A percentile compares a stretch with the other conserved stretches of the same genome.
Conservation (phyloP, 2,888 invertebrate species). For the Tetropium fuscum region DNA sequence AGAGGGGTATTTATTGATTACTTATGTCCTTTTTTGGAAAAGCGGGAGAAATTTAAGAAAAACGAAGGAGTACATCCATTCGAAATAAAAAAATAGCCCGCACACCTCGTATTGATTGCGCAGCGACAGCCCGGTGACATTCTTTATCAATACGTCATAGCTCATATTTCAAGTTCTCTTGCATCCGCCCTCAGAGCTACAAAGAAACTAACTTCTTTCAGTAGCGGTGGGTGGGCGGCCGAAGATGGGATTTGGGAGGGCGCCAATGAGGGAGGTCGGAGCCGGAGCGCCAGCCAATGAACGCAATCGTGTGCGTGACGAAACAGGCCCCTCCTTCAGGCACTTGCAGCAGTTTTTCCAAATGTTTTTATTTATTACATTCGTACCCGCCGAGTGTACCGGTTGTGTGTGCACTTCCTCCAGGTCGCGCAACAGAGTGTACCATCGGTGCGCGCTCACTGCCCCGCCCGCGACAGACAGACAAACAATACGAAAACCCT, state of each 20-base stretch:
- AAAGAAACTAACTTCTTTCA: slow-evolving; percentile 72
- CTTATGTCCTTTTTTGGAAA: slow-evolving; percentile 23
- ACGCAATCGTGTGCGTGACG: slow-evolving; percentile 69
- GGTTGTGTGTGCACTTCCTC: slow-evolving; percentile 68
- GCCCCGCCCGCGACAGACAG: slow-evolving; percentile 60
- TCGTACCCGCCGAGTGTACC: slow-evolving; percentile 77
- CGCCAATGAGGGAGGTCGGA: slow-evolving; percentile 55
- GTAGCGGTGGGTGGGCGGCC: slow-evolving; percentile 61
- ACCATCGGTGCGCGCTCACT: slow-evolving; percentile 52
- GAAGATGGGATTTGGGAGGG: slow-evolving; percentile 54
- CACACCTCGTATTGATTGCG: slow-evolving; percentile 67
- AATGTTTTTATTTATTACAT: slow-evolving; percentile 79
- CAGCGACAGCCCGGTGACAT: slow-evolving; percentile 77
- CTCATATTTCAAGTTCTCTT: slow-evolving; percentile 68
- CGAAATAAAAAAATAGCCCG: slow-evolving; percentile 54
- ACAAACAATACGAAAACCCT: slow-evolving; percentile 61
- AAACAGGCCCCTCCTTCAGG: slow-evolving; percentile 56
- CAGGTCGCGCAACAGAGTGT: slow-evolving; percentile 50
- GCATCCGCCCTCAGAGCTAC: slow-evolving; percentile 68
- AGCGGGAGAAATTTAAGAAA: slow-evolving; percentile 46
- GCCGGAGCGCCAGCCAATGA: slow-evolving; percentile 66
- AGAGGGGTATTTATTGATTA: no score
- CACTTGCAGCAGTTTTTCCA: slow-evolving; percentile 68
- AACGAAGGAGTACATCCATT: slow-evolving; percentile 51
- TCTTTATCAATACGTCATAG: slow-evolving; percentile 73